Evolutionary conservation across 2,797 vertebrate species (phyloP), one percentile per base, ranked within the genome.

Genomic region (Syngnathus rostellatus): DNA sequence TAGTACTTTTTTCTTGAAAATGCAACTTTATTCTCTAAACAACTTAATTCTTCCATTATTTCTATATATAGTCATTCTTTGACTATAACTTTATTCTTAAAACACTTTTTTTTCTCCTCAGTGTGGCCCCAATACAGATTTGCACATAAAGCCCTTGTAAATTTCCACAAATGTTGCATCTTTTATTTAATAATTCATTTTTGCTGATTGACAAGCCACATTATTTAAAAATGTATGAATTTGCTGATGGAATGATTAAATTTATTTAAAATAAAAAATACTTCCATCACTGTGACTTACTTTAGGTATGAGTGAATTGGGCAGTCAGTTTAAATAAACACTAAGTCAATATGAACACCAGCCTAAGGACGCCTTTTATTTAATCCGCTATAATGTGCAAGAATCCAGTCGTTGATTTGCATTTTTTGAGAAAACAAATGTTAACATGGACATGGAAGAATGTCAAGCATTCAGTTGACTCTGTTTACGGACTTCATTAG

Each of bases 391-490:
- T 31, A 31, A 31, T 0, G 46, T 48, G 46, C 46, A 19, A 48
- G 46, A 48, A 48, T 48, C 46, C 12, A 16, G 12, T 46, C 16
- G 3, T 3, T 4, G 17, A 16, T 16, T 46, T 12, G 16, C 6
- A 48, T 19, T 16, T 17, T 17, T 48, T 48, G 14, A 48, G 1
- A 16, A 16, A 5, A 17, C 1, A 48, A 48, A 17, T 5, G 69
- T 70, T 67, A 57, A 17, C 57, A 75, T 81, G 12, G 16, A 48
- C 3, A 3, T 81, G 76, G 83, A 88, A 87, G 17, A 83, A 84
- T 83, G 63, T 80, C 66, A 31, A 74, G 16, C 46, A 19, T 16
- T 48, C 16, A 19, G 16, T 17, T 16, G 4, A 48, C 61, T 40
- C 8, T n/a, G 16, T 59, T 21, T 63, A 39, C 23, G 19, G 10